Conservation (phyloP, 2,113 vertebrate genomes). For the Pantherophis guttatus region DNA sequence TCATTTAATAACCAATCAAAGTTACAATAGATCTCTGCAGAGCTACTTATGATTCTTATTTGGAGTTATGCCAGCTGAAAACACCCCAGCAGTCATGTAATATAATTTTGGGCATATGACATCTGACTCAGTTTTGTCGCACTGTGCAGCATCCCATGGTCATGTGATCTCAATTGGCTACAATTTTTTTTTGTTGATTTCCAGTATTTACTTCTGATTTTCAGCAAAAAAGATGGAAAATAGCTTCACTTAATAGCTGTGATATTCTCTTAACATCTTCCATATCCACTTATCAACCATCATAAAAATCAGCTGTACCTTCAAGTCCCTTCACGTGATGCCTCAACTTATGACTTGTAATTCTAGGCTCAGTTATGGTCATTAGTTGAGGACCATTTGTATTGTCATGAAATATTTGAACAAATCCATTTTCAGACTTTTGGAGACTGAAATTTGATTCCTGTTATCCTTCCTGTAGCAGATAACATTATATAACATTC, state of each 20-base stretch:
- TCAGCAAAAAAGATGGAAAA: background rate
- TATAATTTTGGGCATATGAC: background rate
- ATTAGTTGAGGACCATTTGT: background rate
- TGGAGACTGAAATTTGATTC: constrained; percentile 34
- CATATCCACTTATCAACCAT: background rate
- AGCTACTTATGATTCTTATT: background rate
- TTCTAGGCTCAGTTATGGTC: background rate
- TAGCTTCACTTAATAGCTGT: background rate
- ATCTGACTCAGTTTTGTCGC: background rate
- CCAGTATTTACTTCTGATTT: background rate
- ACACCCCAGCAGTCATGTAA: background rate
- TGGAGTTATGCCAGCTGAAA: background rate
- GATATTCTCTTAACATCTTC: background rate
- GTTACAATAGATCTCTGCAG: background rate
- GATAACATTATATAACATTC: constrained; percentile 16
- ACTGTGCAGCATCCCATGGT: background rate
- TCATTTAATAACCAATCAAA: background rate
- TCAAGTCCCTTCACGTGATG: background rate
- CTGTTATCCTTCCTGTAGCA: constrained; percentile 18
- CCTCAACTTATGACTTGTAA: background rate
- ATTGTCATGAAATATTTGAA: constrained; percentile 26
- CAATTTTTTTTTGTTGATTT: background rate
- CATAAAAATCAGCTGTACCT: background rate
- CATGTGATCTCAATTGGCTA: background rate
- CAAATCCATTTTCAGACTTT: constrained; percentile 42